Base-by-base conservation (phyloP, 1,140 invertebrate genomes). In the Tribolium madens region DNA sequence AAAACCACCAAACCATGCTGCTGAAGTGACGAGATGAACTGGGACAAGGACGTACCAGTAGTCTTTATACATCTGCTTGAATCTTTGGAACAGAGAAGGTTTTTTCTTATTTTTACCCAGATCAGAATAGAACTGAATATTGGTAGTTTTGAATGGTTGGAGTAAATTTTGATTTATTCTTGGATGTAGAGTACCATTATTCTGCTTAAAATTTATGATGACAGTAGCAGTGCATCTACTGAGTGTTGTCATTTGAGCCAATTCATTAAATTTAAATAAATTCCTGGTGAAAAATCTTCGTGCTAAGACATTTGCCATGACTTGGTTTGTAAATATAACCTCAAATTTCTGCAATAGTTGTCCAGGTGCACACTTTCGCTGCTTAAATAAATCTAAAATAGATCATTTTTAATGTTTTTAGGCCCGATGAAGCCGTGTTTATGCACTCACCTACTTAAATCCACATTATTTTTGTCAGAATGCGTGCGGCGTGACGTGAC, bases 31-130 rank as follows among this genome's bases (percentile, higher is more conserved):
- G 71, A 95, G 81, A 87, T 99, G 97, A 0, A 98, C 96, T 26
- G 95, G 96, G 73, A 98, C 87, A 33, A 97, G 84, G 73, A 98
- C 92, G 87, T 98, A 97, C 94, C 97, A 98, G 87, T 98, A 98
- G 84, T 98, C 93, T 86, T 93, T 94, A 83, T 95, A 95, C 91
- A 98, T 94, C 83, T 93, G 88, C 86, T 97, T 98, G 86, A 98
- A 97, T 82, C 90, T 91, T 82, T 95, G 91, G 84, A 96, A 93
- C 7, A 97, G 81, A 2, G 91, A 88, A 18, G 88, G 79, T 81
- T 93, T 91, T 76, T 84, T 77, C 10, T 75, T 17, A 9, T 21
- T 46, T 33, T 68, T 31, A 12, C 6, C n/a, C 10, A 31, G 1
- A 4, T 46, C 21, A 21, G 70, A 72, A 26, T 48, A 72, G 3